Percentiles rank a stretch among this genome's conserved stretches.
Conservation (phyloP, 2,797 vertebrate species). For the Hyperoplus immaculatus region DNA sequence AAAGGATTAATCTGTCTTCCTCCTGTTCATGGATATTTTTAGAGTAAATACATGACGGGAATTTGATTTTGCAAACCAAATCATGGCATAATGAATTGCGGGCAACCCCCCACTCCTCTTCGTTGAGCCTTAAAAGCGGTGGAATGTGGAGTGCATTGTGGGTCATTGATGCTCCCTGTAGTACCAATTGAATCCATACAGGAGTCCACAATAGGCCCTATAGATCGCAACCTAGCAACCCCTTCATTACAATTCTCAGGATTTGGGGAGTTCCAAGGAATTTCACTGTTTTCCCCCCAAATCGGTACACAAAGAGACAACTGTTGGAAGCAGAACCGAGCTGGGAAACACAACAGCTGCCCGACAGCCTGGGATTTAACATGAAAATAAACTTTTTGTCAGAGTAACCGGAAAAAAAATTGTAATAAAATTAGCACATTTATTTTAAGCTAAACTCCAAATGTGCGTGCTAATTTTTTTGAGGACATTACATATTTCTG, state of each 20-base stretch:
- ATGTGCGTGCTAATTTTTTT: not conserved
- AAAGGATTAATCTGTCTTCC: constrained; percentile 2
- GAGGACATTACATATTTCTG: constrained; percentile 4
- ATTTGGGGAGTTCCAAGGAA: constrained; percentile 78
- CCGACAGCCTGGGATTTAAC: constrained; percentile 34
- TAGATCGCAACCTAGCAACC: constrained; percentile 84
- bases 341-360: constrained; percentile 63
- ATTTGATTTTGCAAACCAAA: constrained; percentile 49
- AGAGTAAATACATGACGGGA: constrained; percentile 32
- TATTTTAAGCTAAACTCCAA: constrained; percentile 5
- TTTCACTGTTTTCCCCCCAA: constrained; percentile 61
- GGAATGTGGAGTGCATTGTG: constrained; percentile 77
- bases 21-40: constrained; percentile 41
- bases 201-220: constrained; percentile 78
- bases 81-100: constrained; percentile 52
- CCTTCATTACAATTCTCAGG: constrained; percentile 80
- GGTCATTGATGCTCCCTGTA: constrained; percentile 73
- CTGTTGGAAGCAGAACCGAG: constrained; percentile 61
- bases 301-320: constrained; percentile 68
- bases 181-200: constrained; percentile 75
- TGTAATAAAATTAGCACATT: constrained; percentile 37
- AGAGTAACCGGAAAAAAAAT: not conserved
- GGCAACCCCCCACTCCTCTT: constrained; percentile 51
- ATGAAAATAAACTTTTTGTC: constrained; percentile 7
- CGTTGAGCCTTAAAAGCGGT: constrained; percentile 63